Base-by-base conservation (phyloP, 2,113 vertebrate genomes). In the Dipodomys spectabilis region DNA sequence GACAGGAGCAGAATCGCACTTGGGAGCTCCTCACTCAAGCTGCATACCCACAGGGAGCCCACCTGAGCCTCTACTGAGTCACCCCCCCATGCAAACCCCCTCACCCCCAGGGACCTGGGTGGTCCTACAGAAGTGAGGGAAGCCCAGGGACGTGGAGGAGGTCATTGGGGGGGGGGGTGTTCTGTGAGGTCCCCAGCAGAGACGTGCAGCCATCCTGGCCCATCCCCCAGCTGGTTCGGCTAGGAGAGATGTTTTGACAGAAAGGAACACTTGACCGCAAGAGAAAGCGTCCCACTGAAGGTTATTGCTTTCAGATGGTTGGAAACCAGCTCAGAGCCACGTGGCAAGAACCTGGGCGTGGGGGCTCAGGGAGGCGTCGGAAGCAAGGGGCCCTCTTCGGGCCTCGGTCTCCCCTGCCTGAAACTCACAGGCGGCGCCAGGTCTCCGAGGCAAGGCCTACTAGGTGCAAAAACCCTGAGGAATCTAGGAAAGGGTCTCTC, bases 301-400 rank as follows among this genome's bases (percentile, higher is more conserved):
- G 78, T 94, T 68, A 79, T 79, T 44, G 12, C 90, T 96, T 90
- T 93, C 96, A 87, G 92, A 96, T 92, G 95, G 87, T 32, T 71
- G 64, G 28, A 69, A 91, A 81, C 7, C 1, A 0, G 49, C 19
- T 22, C 32, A 45, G 74, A 53, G 25, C 4, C 0, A 3, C 0
- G 5, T 0, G 57, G 35, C 60, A 30, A 39, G 13, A 7, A 7
- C 30, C 25, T 1, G 7, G 22, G 62, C 62, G 19, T 13, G 12
- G 53, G 23, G 8, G 62, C 62, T 20, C 62, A 23, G 62, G 23
- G 19, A 64, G 53, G 53, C 12, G 13, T 4, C 16, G 12, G 53
- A 16, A 16, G 53, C 12, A 16, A 16, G 53, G 53, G 6, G 71
- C 64, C 39, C 86, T 57, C 30, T n/a, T 12, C n/a, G 68, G 27